Evolutionary conservation across 1,140 invertebrate species (phyloP).

Genomic region (Drosophila chauvacae): DNA sequence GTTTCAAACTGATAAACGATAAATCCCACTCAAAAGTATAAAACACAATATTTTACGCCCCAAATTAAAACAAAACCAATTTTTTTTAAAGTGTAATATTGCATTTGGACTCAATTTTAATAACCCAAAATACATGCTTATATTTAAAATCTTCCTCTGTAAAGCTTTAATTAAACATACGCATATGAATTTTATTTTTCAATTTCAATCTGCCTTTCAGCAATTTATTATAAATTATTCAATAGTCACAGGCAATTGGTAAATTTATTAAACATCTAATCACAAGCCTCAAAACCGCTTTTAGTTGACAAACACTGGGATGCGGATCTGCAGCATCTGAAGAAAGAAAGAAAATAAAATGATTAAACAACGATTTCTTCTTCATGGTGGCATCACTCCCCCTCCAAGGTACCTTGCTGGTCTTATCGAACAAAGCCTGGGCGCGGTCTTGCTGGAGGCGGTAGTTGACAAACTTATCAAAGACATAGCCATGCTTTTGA

Average conservation of each 20-base stretch:
- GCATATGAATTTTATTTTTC: background rate
- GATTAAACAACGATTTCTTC: background rate
- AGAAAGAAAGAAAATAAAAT: slow-evolving; percentile 19
- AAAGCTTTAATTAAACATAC: background rate
- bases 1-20: no score
- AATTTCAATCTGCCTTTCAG: background rate
- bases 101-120: no score
- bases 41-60: no score
- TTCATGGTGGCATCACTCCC: accelerated
- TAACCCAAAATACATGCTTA: background rate
- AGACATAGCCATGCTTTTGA: slow-evolving; percentile 86
- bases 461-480: slow-evolving; percentile 89
- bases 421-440: slow-evolving; percentile 87
- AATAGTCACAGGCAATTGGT: slow-evolving; percentile 7
- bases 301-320: slow-evolving; percentile 56
- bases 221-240: slow-evolving; percentile 10
- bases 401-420: slow-evolving; percentile 65
- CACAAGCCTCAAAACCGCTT: background rate
- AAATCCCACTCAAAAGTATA: no score
- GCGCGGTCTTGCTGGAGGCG: slow-evolving; percentile 86
- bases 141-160: background rate
- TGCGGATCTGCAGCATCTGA: slow-evolving; percentile 79
- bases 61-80: no score
- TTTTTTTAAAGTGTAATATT: no score
- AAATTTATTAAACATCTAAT: background rate